Conservation (phyloP, 2,888 invertebrate genomes). For the Ommatoiulus sabulosus region DNA sequence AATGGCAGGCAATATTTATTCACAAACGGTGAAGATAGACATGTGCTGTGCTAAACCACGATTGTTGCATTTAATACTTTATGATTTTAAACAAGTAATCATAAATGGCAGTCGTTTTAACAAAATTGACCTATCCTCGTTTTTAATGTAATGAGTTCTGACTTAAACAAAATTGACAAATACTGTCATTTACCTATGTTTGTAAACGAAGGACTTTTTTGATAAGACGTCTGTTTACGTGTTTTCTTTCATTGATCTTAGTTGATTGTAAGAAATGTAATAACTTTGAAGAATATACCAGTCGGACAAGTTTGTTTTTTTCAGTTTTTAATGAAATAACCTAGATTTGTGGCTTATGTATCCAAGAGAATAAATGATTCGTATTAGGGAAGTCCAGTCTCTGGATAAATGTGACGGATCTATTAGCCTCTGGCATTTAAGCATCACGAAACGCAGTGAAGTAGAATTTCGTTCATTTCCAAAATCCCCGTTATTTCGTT, state of each 20-base stretch:
- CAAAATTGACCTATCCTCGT: neutral
- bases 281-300: neutral
- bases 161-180: too few species aligned
- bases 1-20: neutral
- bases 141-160: too few species aligned
- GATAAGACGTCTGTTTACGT: neutral
- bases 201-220: neutral
- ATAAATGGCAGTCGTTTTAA: neutral
- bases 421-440: constrained; percentile 5
- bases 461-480: constrained; percentile 34
- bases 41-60: neutral
- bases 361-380: neutral
- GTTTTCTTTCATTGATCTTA: neutral
- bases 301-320: neutral
- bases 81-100: neutral
- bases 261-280: constrained; percentile 7
- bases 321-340: neutral
- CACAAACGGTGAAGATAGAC: neutral
- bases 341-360: constrained; percentile 9
- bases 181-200: neutral
- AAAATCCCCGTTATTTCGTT: neutral
- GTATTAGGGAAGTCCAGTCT: neutral
- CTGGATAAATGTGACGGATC: neutral
- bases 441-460: neutral
- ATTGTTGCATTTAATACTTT: neutral